Conservation (phyloP, 2,888 invertebrate species). For the Clanis bilineata region DNA sequence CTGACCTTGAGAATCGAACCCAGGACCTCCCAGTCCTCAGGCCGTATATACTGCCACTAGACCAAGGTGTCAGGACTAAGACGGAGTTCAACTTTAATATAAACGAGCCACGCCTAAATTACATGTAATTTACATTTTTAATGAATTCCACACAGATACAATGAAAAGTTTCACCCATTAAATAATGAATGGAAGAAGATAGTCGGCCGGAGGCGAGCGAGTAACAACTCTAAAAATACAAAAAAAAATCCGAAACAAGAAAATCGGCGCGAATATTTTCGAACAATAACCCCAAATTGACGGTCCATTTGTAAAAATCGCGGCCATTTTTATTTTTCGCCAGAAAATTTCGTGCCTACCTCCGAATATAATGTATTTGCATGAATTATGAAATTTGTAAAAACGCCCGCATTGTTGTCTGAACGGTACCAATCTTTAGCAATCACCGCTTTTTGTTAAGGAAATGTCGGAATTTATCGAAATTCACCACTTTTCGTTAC, state of each 20-base stretch:
- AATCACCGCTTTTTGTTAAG: slow-evolving; percentile 31
- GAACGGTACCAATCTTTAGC: slow-evolving; percentile 27
- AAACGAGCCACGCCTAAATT: background rate
- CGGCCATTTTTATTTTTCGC: slow-evolving; percentile 26
- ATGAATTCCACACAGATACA: background rate
- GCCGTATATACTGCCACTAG: no score
- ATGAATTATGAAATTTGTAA: slow-evolving; percentile 65
- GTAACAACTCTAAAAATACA: slow-evolving; percentile 18
- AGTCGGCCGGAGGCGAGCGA: background rate
- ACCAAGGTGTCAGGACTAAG: no score
- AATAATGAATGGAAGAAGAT: slow-evolving; percentile 1
- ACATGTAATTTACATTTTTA: slow-evolving; percentile 7
- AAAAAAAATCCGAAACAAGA: slow-evolving; percentile 36
- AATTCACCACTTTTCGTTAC: background rate
- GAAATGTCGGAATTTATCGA: slow-evolving; percentile 18
- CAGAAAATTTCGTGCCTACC: background rate
- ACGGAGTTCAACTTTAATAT: no score
- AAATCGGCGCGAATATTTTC: slow-evolving; percentile 31
- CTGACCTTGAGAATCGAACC: no score
- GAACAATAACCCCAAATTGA: slow-evolving; percentile 14
- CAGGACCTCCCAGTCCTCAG: no score
- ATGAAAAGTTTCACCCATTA: slow-evolving; percentile 7
- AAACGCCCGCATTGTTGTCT: slow-evolving; percentile 42
- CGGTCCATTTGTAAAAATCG: slow-evolving; percentile 32
- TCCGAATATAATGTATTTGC: slow-evolving; percentile 52